These are phyloP conservation scores for Petroica traversi DNA, from an alignment of 2,113 vertebrate species.

Conservation along the genomic window DNA sequence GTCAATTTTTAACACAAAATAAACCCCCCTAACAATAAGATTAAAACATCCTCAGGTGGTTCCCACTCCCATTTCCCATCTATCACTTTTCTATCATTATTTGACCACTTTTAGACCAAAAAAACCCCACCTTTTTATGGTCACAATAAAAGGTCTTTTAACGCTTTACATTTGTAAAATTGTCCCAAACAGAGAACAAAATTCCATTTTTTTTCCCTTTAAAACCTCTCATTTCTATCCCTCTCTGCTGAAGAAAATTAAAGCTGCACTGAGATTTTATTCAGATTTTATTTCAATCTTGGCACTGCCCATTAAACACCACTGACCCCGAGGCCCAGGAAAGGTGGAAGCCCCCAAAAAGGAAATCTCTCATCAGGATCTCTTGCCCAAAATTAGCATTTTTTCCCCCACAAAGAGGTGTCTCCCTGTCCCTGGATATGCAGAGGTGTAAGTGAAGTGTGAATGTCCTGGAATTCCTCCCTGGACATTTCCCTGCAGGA, in stretches of 20 bases:
- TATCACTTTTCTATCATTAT: too few species aligned
- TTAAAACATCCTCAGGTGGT: not conserved
- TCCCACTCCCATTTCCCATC: not conserved
- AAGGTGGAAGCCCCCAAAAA: accelerated
- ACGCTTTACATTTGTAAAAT: not conserved
- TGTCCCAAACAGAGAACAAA: not conserved
- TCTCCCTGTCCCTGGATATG: not conserved
- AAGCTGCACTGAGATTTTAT: not conserved
- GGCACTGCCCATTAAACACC: not conserved
- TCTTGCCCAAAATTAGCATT: not conserved
- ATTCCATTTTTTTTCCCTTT: not conserved
- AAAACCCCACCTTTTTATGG: not conserved
- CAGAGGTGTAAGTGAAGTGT: not conserved
- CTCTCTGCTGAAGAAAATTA: not conserved
- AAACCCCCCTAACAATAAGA: too few species aligned
- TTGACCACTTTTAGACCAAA: not conserved
- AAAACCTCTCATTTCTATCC: not conserved
- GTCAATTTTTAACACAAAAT: not conserved
- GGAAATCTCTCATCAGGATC: not conserved
- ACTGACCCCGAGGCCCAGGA: too few species aligned
- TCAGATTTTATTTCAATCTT: not conserved
- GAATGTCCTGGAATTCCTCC: not conserved
- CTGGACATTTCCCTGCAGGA: too few species aligned
- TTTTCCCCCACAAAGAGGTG: not conserved
- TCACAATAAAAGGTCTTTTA: not conserved